Evolutionary conservation across 2,888 invertebrate species (phyloP).

Genomic region (Augochlorella aurata): DNA sequence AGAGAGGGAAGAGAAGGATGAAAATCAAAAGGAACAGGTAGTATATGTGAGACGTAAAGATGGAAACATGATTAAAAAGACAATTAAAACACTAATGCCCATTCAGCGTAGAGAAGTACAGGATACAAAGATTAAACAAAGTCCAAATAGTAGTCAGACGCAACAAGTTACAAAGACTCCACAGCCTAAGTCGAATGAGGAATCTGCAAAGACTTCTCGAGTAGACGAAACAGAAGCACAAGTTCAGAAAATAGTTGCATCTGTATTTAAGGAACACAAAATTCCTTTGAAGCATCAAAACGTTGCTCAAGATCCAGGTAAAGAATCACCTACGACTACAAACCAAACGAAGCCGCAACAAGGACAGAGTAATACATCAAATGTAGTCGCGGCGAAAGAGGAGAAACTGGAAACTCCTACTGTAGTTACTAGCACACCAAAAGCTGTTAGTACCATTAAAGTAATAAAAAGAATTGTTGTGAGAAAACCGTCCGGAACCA

Average conservation of each 20-base stretch:
- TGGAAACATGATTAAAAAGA: conserved; percentile 79
- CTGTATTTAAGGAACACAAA: conserved; percentile 80
- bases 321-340: conserved; percentile 52
- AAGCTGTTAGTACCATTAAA: conserved; percentile 76
- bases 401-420: conserved; percentile 47
- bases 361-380: conserved; percentile 31
- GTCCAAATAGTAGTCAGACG: conserved; percentile 28
- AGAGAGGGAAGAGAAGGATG: conserved; percentile 73
- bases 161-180: conserved; percentile 47
- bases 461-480: conserved; percentile 80
- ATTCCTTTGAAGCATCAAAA: conserved; percentile 77
- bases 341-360: conserved; percentile 51
- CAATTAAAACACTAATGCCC: conserved; percentile 80
- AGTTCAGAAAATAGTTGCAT: conserved; percentile 80
- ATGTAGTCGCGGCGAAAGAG: conserved; percentile 44
- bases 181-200: conserved; percentile 60
- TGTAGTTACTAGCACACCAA: conserved; percentile 49
- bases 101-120: conserved; percentile 75
- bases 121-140: conserved; percentile 58
- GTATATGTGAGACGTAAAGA: conserved; percentile 78
- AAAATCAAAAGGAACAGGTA: conserved; percentile 77
- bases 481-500: conserved; percentile 71
- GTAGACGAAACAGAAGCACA: conserved; percentile 79
- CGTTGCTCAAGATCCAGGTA: conserved; percentile 68
- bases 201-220: conserved; percentile 56